Base-by-base conservation (phyloP, 2,888 invertebrate species). In the Emmelina monodactyla region DNA sequence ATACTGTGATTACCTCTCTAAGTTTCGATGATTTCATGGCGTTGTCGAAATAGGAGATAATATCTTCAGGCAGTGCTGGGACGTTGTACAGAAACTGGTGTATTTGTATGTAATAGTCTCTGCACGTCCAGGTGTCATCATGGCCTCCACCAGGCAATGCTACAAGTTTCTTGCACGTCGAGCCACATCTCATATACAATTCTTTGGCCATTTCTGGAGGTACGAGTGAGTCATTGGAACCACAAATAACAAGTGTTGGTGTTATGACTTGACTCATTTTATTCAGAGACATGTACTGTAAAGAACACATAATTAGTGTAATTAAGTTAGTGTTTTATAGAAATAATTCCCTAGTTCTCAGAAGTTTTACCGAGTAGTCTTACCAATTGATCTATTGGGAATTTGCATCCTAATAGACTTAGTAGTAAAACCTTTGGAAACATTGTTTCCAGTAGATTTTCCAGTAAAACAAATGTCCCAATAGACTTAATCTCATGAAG, bases 61-160 rank as follows among this genome's bases (percentile, higher is more conserved):
- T 29, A 14, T 29, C 29, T 12, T 29, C 29, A 12, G 29, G 29
- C 13, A 29, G 13, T 11, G 29, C 13, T 4, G 76, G 73, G 1
- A 66, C 60, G 39, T 63, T 69, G 6, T 50, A 28, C 35, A 85
- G 55, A 49, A 85, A 85, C 40, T 80, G 69, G 49, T 82, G 80
- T 39, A 85, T 57, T 1, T 76, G 70, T 14, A 82, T 63, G 53
- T 87, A 89, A 51, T 94, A 97, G 42, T 91, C 92, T 41, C 88
- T 85, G 50, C 91, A 87, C 39, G 89, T 89, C 96, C 96, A 97
- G 0, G 96, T 97, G 64, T 97, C 95, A 56, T 97, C 96, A 66
- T 97, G 97, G 0, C 92, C 91, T 1, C 97, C 97, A 13, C 87
- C 85, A 2, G 87, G 85, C 63, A 96, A 84, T 53, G 89, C 86